Evolutionary conservation across 2,888 invertebrate genomes (phyloP), one percentile per base, ranked within the genome.

Genomic region (Cheilosia grossa): DNA sequence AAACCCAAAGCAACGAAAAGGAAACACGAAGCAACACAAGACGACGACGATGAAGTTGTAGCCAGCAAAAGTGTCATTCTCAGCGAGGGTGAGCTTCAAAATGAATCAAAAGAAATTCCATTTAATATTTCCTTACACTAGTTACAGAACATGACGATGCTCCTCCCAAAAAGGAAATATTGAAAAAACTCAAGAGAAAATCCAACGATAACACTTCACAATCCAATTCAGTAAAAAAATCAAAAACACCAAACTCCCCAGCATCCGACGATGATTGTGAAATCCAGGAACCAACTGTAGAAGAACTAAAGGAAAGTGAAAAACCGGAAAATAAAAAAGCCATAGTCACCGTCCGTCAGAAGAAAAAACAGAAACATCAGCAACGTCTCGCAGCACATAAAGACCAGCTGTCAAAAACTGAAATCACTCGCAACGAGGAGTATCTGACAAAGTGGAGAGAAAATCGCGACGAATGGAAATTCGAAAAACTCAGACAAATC

Each of bases 401-500:
- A 88, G 91, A 93, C 61, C 93, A 93, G 56, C 90, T 92, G 13
- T 93, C 93, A 88, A 92, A 93, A 69, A 93, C 93, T 70, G 92
- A 94, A 13, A 94, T 94, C 88, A 91, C 93, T 54, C 94, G 94
- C 80, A 95, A 94, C 79, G 91, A 95, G 19, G 94, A 93, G 88
- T 96, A 96, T 89, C 90, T 96, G 64, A 94, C 94, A 1, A 94
- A 95, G 89, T 97, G 97, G 96, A 95, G 96, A 90, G 93, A 95
- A 89, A 93, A 94, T 81, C 93, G 92, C 87, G 91, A 91, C 54
- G 94, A 95, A 88, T 97, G 97, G 97, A 97, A 96, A 90, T 97
- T 97, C 90, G 95, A 95, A 91, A 97, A 97, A 91, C 91, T 95
- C 1, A 94, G 94, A 81, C 97, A 97, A 92, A 94, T 95, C n/a